Evolutionary conservation across 2,113 vertebrate genomes (phyloP).

Genomic region (Siphamia tubifer): DNA sequence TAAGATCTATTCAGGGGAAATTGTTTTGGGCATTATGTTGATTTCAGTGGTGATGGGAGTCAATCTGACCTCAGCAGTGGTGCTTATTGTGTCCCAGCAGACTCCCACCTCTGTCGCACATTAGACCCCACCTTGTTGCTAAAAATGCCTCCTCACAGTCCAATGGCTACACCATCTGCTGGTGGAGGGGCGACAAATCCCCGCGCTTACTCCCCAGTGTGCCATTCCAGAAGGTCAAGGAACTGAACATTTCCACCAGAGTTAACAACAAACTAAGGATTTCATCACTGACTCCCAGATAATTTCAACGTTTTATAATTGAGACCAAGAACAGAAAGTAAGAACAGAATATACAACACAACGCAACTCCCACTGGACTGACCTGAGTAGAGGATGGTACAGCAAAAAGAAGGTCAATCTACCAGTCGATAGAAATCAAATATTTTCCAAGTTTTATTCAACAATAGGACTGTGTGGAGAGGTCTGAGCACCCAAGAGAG

Average conservation of each 20-base stretch:
- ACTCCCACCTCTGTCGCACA: constrained; percentile 2
- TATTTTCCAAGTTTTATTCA: not conserved
- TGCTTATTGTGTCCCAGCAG: constrained; percentile 32
- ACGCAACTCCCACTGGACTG: constrained; percentile 32
- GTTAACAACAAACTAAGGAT: constrained; percentile 8
- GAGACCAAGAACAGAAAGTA: constrained; percentile 7
- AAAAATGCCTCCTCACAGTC: constrained; percentile 38
- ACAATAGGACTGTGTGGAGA: not conserved
- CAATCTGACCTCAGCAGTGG: constrained; percentile 37
- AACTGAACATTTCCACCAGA: constrained; percentile 31
- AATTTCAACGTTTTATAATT: not conserved
- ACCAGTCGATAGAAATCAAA: not conserved
- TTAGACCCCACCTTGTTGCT: constrained; percentile 56
- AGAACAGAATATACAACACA: not conserved
- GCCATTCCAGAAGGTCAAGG: constrained; percentile 44
- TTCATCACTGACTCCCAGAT: constrained; percentile 1
- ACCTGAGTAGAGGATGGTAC: not conserved
- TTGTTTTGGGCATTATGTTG: constrained; percentile 41
- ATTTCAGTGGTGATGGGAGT: constrained; percentile 45
- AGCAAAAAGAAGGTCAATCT: too few species aligned
- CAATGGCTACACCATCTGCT: constrained; percentile 63
- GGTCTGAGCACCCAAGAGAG: too few species aligned
- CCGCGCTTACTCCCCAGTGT: constrained; percentile 41
- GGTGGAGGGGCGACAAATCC: constrained; percentile 24
- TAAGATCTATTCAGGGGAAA: constrained; percentile 41